Evolutionary conservation across 2,797 vertebrate genomes (phyloP).

Genomic region (Staurois parvus): DNA sequence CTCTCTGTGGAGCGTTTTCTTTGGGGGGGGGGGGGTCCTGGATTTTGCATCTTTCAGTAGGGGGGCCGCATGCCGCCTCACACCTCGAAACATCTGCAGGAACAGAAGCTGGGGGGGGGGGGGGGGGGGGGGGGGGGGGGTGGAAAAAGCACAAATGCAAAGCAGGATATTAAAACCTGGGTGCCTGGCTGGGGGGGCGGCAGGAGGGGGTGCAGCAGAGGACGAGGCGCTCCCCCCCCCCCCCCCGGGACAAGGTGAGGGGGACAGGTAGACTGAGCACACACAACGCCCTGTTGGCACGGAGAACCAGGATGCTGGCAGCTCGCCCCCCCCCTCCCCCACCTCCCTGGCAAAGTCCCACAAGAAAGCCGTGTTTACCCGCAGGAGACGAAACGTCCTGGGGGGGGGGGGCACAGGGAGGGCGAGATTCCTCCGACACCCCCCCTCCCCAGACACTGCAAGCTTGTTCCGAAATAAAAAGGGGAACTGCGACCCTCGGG

Average conservation of each 20-base stretch:
- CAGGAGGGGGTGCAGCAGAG: too few relatives aligned
- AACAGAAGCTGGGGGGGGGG: too few relatives aligned
- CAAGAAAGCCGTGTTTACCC: slow-evolving; percentile 50
- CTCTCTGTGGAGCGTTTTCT: too few relatives aligned
- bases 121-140: too few relatives aligned
- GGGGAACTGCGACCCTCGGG: slow-evolving; percentile 46
- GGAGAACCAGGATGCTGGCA: slow-evolving; percentile 53
- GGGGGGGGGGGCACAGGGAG: neutral
- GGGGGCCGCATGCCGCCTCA: too few relatives aligned
- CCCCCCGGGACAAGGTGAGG: slow-evolving; percentile 12
- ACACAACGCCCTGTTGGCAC: slow-evolving; percentile 55
- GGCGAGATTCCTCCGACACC: neutral
- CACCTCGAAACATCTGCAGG: too few relatives aligned
- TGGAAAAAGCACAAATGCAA: too few relatives aligned
- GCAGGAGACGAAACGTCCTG: slow-evolving; percentile 38
- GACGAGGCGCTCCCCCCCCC: neutral
- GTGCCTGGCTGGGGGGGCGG: neutral
- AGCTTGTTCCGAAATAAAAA: neutral
- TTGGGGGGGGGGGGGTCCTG: too few relatives aligned
- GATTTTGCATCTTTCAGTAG: too few relatives aligned
- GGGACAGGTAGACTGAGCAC: slow-evolving; percentile 40
- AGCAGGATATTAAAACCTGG: too few relatives aligned
- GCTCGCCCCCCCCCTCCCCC: slow-evolving; percentile 35
- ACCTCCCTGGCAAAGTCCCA: slow-evolving; percentile 24
- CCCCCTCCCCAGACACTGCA: neutral